These are phyloP conservation scores for Lacanobia oleracea DNA, from an alignment of 2,888 invertebrate genomes.

Conservation along the genomic window DNA sequence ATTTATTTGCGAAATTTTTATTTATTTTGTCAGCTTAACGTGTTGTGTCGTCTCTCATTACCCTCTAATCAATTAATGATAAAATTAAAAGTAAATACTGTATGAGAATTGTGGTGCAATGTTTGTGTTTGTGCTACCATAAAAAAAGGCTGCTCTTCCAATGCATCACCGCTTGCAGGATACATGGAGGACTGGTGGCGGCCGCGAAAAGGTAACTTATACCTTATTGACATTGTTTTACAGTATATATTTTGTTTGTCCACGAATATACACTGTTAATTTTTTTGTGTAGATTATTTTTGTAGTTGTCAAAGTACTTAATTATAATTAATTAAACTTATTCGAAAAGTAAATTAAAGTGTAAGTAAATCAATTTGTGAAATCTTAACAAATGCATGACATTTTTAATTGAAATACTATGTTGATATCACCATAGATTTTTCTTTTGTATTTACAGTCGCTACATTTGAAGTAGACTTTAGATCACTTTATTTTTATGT, in stretches of 20 bases:
- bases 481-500: conserved; percentile 19
- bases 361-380: conserved; percentile 8
- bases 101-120: conserved; percentile 88
- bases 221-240: conserved; percentile 80
- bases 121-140: conserved; percentile 91
- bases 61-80: conserved; percentile 52
- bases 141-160: conserved; percentile 92
- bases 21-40: conserved; percentile 69
- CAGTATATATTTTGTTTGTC: conserved; percentile 63
- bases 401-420: conserved; percentile 1
- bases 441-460: background rate
- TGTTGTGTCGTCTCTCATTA: conserved; percentile 66
- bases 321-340: background rate
- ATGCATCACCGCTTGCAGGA: conserved; percentile 98
- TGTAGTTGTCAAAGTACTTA: background rate
- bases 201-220: conserved; percentile 97
- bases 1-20: conserved; percentile 61
- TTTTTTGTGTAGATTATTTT: background rate
- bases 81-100: conserved; percentile 87
- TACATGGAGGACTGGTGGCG: conserved; percentile 99
- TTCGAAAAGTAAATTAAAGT: background rate
- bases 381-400: conserved; percentile 22
- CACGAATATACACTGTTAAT: conserved; percentile 62
- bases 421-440: background rate
- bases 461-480: background rate